Conservation (phyloP, 2,797 vertebrate species). For the Scolopax rusticola region DNA sequence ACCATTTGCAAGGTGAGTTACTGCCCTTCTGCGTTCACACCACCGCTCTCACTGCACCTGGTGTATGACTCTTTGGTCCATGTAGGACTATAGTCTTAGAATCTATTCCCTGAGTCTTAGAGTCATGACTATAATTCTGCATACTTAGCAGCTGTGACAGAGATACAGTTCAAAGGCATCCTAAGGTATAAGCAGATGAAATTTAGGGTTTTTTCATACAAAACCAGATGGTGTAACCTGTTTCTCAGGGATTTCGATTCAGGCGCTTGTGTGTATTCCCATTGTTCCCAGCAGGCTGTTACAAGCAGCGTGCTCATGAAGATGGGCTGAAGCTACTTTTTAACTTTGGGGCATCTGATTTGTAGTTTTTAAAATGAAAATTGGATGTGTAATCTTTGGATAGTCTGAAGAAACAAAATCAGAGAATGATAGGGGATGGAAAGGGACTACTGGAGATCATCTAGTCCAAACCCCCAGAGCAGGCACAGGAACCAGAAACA, state of each 20-base stretch:
- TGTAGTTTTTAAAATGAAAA: not conserved
- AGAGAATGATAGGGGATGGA: too few relatives aligned
- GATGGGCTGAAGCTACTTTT: not conserved
- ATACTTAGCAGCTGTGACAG: not conserved
- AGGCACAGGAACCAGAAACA: not conserved
- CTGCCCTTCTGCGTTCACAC: slow-evolving; percentile 8
- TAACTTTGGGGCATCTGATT: not conserved
- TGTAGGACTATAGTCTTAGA: not conserved
- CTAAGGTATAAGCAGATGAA: not conserved
- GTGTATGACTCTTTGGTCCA: not conserved
- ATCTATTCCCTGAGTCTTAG: too few relatives aligned
- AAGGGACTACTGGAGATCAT: too few relatives aligned
- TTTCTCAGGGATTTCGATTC: not conserved
- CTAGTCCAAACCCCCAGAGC: too few relatives aligned
- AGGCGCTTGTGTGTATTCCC: not conserved
- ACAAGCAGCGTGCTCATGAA: not conserved
- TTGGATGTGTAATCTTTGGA: not conserved
- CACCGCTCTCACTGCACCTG: not conserved
- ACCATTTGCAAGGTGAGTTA: not conserved
- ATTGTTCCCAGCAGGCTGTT: not conserved
- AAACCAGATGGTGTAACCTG: not conserved
- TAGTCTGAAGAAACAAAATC: not conserved
- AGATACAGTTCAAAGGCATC: not conserved
- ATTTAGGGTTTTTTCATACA: not conserved
- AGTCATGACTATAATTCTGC: not conserved